phyloP scores from a whole-genome alignment of 2,113 vertebrate genomes.

The Ciconia maguari region DNA sequence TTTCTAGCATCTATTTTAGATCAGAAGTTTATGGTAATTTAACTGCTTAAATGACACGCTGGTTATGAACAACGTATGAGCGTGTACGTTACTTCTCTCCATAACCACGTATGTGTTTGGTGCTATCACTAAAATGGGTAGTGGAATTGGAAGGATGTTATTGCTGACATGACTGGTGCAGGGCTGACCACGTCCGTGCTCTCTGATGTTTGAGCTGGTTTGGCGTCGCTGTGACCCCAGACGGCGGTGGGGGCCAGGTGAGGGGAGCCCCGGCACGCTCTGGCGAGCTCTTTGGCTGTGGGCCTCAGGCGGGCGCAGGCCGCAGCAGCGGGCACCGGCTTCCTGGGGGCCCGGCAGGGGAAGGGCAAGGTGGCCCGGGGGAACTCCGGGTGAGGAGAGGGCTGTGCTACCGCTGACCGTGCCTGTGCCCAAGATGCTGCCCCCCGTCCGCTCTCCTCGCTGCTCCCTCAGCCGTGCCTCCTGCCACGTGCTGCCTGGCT shows the following conservation, averaged over 20 bases:
- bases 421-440: not conserved
- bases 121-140: not conserved
- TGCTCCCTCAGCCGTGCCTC: accelerated
- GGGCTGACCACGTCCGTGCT: accelerated
- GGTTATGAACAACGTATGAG: not conserved
- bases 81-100: not conserved
- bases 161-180: not conserved
- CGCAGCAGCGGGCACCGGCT: not conserved
- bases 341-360: not conserved
- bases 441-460: accelerated
- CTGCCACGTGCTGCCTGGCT: not conserved
- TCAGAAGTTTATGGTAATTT: not conserved
- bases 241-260: accelerated
- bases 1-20: not conserved
- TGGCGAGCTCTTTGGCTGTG: not conserved
- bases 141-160: not conserved
- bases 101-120: not conserved
- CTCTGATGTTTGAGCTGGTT: not conserved
- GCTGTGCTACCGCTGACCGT: accelerated
- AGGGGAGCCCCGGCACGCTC: not conserved
- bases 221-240: not conserved
- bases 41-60: not conserved
- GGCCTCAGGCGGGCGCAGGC: accelerated
- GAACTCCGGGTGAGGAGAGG: accelerated
- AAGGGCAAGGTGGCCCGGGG: accelerated